A percentile compares a stretch with the other conserved stretches of the same genome.
Evolutionary conservation across 2,797 vertebrate genomes (phyloP).

Genomic region (Diglossa cyanea): DNA sequence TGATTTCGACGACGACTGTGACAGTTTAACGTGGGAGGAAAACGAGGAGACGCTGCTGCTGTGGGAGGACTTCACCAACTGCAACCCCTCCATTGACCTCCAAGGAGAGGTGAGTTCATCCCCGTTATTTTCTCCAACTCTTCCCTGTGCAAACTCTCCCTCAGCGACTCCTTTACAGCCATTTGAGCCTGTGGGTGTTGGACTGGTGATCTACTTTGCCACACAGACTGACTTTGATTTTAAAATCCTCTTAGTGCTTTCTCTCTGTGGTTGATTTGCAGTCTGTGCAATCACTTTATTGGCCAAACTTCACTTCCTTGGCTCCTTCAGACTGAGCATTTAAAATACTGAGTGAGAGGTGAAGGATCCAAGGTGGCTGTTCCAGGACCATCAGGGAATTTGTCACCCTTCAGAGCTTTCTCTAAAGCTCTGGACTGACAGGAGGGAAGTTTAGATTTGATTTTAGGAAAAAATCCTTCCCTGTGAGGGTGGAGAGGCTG

Average conservation of each 20-base stretch:
- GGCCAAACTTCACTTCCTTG: neutral
- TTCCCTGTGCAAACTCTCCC: neutral
- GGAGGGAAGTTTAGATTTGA: neutral
- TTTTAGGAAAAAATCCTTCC: neutral
- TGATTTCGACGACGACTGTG: constrained; percentile 95
- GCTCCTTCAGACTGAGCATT: neutral
- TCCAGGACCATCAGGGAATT: neutral
- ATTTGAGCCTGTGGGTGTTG: neutral
- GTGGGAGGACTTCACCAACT: constrained; percentile 98
- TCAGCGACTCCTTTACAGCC: neutral
- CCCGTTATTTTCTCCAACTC: fast-evolving
- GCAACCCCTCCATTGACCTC: constrained; percentile 81
- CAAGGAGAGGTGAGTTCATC: constrained; percentile 74
- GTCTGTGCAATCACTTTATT: neutral
- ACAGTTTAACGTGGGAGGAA: constrained; percentile 97
- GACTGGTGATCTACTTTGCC: neutral
- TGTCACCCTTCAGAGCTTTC: neutral
- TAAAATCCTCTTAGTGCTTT: neutral
- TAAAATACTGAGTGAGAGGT: neutral
- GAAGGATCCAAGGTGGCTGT: neutral
- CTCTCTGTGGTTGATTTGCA: neutral
- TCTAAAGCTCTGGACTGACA: neutral
- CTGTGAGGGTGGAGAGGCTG: neutral
- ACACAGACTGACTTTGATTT: neutral
- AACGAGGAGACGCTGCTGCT: constrained; percentile 94